Base-by-base conservation (phyloP, 2,888 invertebrate species). In the Sarcophaga carnaria region DNA sequence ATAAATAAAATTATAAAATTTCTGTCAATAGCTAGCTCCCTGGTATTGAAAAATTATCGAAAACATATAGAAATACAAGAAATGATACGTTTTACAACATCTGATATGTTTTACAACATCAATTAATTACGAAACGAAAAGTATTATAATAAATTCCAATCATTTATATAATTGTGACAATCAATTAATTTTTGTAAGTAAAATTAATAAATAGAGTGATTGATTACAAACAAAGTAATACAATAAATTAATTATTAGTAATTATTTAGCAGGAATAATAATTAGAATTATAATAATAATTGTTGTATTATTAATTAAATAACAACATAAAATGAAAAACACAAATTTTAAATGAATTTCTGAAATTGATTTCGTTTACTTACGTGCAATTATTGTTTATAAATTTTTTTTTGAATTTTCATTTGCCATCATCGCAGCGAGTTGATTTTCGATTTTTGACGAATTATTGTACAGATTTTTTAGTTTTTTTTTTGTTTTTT, bases 311-410 rank as follows among this genome's bases (percentile, higher is more conserved):
- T 22, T 45, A 67, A 11, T 67, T 11, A 27, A 59, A 71, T 49
- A 77, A 66, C 66, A 85, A 85, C 80, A 80, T 77, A 85, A 85
- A 76, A 76, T 71, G 60, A 62, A n/a, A 62, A 85, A 80, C 75
- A 84, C 66, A 85, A 85, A 85, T 71, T 37, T 76, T 77, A 76
- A 76, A 85, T 85, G 80, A 72, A 80, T 76, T 66, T 62, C 76
- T 80, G 80, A 85, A 72, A 60, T 85, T 85, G 76, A 75, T 75
- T 76, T 67, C 37, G 25, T 67, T 37, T 84, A 85, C 84, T 85
- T 85, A 85, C 84, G 67, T 76, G 66, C 60, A 67, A 54, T 62
- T 67, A 17, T 37, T 37, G 37, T 37, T 37, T 37, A 22, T 37
- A 8, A 37, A 37, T 37, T 37, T 37, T 37, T 37, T 37, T 37